These are phyloP conservation scores for Vesta saturnalis DNA, from an alignment of 2,888 invertebrate species.

Conservation along the genomic window DNA sequence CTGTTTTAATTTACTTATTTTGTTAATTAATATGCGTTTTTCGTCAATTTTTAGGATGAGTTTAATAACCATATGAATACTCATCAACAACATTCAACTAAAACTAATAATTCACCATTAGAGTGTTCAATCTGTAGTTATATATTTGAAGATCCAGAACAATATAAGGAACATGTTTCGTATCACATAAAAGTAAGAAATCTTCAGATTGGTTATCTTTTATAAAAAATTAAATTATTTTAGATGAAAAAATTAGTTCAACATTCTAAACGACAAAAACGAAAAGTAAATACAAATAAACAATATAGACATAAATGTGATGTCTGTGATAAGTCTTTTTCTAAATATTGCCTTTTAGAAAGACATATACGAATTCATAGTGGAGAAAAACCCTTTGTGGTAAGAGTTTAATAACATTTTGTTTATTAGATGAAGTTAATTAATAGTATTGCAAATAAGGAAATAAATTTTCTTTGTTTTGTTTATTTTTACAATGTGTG, in stretches of 20 bases:
- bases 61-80: constrained; percentile 63
- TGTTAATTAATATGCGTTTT: neutral
- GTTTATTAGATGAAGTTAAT: neutral
- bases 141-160: constrained; percentile 61
- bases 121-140: constrained; percentile 69
- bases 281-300: constrained; percentile 42
- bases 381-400: constrained; percentile 70
- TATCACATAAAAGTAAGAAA: constrained; percentile 67
- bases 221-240: neutral
- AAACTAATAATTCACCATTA: constrained; percentile 54
- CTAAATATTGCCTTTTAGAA: constrained; percentile 72
- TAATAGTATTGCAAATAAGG: neutral
- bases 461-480: too few species aligned
- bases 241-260: constrained; percentile 51
- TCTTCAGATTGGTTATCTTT: constrained; percentile 24
- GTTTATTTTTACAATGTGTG: too few species aligned
- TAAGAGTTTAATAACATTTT: constrained; percentile 49
- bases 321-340: constrained; percentile 66
- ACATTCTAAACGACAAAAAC: constrained; percentile 41
- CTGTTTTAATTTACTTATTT: too few species aligned
- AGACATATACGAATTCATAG: constrained; percentile 75
- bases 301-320: constrained; percentile 60
- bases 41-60: constrained; percentile 59
- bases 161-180: constrained; percentile 64
- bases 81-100: constrained; percentile 53